Evolutionary conservation across 2,797 vertebrate genomes (phyloP), one percentile per base, ranked within the genome.

Genomic region (Hydrophis major): DNA sequence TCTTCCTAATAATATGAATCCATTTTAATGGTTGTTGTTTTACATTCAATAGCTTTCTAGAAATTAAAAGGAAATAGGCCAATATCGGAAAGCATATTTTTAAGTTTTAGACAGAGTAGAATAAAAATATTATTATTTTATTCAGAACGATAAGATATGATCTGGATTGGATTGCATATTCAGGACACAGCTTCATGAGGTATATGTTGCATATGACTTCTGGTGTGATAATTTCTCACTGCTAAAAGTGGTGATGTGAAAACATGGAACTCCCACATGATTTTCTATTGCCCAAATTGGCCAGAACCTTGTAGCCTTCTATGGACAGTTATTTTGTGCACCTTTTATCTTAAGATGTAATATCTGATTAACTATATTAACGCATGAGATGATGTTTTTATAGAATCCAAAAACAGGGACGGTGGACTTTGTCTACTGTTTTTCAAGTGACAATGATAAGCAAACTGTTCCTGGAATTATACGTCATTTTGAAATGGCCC

Each of bases 401-500:
- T 87, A 93, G 16, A 59, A 42, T 10, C 47, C 53, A 93, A 61
- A 25, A 28, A 13, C 47, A 74, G 53, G 60, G 20, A 69, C 12
- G 13, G 27, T 93, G 78, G 61, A 90, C 83, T 90, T 90, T 87
- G 83, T 50, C 86, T 93, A n/a, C 42, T 91, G 12, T 91, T 94
- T 66, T 91, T 83, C 89, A 95, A 50, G 78, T 47, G 88, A 1
- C 47, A 86, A 86, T 37, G 16, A 94, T 74, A 90, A 7, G 55
- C 28, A 93, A 37, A 53, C 28, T 16, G 6, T 86, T n/a, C 61
- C 89, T 89, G 1, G 0, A 83, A 57, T 83, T 47, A 25, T 86
- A 95, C 18, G 56, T 91, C 87, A 87, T 89, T 91, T 32, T 83
- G 78, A 87, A 87, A 93, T n/a, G 28, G 53, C 60, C 87, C 56